Conservation (phyloP, 1,140 invertebrate genomes). For the Stratiolaelaps scimitus region DNA sequence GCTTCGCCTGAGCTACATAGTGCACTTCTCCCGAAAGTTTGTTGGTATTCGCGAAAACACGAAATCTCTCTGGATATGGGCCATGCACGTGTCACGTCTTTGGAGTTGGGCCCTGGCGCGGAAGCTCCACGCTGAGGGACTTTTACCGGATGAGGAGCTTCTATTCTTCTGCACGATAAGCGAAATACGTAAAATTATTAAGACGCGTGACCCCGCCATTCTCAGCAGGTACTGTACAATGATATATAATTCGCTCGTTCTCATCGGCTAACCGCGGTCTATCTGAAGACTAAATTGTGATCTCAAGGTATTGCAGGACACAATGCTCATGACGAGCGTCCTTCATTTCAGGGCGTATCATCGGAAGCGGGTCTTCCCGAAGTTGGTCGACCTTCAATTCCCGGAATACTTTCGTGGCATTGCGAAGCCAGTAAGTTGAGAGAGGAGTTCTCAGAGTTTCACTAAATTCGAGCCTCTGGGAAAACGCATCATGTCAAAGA, state of each 20-base stretch:
- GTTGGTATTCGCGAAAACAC: constrained; percentile 33
- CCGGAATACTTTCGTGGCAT: constrained; percentile 42
- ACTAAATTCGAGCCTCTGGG: too few relatives aligned
- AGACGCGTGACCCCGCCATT: constrained; percentile 46
- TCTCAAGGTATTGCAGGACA: too few relatives aligned
- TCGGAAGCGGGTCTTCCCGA: constrained; percentile 48
- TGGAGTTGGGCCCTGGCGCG: constrained; percentile 49
- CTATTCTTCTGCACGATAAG: constrained; percentile 55
- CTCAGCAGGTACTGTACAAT: constrained; percentile 49
- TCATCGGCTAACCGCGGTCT: background rate
- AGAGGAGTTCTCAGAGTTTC: too few relatives aligned
- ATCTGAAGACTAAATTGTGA: too few relatives aligned
- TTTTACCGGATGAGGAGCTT: constrained; percentile 53
- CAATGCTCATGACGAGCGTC: background rate
- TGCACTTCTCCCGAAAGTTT: constrained; percentile 2
- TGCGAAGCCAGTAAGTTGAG: background rate
- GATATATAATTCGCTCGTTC: background rate
- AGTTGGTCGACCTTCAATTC: constrained; percentile 51
- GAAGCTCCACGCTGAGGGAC: constrained; percentile 50
- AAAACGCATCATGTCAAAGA: too few relatives aligned
- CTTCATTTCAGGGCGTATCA: constrained; percentile 49
- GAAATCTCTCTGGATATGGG: constrained; percentile 37
- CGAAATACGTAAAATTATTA: constrained; percentile 53
- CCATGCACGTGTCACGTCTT: constrained; percentile 50
- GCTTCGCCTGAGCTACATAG: background rate